A percentile compares a stretch with the other conserved stretches of the same genome.
Evolutionary conservation across 2,797 vertebrate species (phyloP).

Genomic region (Ceyx erithaca): DNA sequence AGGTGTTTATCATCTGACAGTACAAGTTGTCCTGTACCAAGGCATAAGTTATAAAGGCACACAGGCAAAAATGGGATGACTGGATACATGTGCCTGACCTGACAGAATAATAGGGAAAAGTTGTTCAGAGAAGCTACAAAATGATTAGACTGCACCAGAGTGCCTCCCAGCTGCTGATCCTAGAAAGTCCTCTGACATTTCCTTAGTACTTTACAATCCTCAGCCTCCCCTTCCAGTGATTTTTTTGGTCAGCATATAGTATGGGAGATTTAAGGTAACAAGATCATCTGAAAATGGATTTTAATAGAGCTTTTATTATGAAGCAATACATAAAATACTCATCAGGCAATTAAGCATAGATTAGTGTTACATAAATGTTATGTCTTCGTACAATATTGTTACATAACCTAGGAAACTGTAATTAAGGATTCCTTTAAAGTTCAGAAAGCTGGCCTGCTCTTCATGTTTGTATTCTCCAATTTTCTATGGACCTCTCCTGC

Average conservation of each 20-base stretch:
- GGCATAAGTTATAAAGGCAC: background rate
- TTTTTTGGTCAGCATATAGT: background rate
- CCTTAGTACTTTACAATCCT: background rate
- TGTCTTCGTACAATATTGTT: background rate
- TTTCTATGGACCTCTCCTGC: background rate
- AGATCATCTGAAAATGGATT: background rate
- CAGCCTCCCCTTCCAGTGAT: background rate
- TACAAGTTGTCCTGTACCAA: background rate
- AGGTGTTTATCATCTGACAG: background rate
- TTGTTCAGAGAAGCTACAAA: background rate
- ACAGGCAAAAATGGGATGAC: background rate
- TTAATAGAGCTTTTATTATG: conserved; percentile 51
- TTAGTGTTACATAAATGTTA: background rate
- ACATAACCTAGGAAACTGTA: background rate
- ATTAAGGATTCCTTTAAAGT: background rate
- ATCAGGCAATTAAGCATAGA: background rate
- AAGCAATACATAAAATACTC: background rate
- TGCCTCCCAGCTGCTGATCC: background rate
- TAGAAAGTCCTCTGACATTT: background rate
- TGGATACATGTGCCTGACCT: background rate
- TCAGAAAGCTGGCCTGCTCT: background rate
- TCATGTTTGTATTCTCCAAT: background rate
- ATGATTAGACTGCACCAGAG: background rate
- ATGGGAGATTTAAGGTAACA: background rate
- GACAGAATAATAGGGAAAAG: background rate